Base-by-base conservation (phyloP, 2,797 vertebrate genomes). In the Lates japonicus region DNA sequence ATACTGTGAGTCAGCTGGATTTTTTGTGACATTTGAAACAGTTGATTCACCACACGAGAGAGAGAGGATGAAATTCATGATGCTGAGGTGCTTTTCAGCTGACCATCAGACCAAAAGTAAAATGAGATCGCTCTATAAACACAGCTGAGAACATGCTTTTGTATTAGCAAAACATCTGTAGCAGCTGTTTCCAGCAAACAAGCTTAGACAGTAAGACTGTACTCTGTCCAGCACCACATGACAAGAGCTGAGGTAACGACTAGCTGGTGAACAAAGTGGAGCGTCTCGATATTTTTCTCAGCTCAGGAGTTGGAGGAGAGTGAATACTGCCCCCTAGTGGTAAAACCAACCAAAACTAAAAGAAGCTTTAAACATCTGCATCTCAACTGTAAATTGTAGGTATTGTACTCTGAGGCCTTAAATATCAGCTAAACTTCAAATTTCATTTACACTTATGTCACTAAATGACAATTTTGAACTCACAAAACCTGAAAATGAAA, bases 241-340 rank as follows among this genome's bases (percentile, higher is more conserved):
- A 46, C 52, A 67, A 29, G 2, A 59, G 9, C 49, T 6, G 12
- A 13, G 14, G 42, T 16, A 58, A 59, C 16, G 0, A 19, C 0
- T 25, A 52, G 39, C 58, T 76, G 58, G 29, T 61, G 5, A 61
- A 42, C 4, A 62, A 46, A 52, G 33, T 2, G 17, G 16, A 63
- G 31, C 44, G n/a, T 35, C 31, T 29, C n/a, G 16, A 37, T 13
- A 6, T 25, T 37, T 59, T 62, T 42, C 16, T 4, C 29, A 2
- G 20, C 11, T 25, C 17, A 4, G 29, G 14, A 62, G 22, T 29
- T 33, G 22, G 25, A 37, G 14, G 0, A n/a, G 13, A 54, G 17
- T 22, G 14, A 54, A 66, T 11, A 49, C 62, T 82, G 81, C 35
- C 87, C 54, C n/a, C 76, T 55, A 48, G 71, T 84, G 82, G 72